Conservation (phyloP, 2,888 invertebrate genomes). For the Aporophyla lueneburgensis region DNA sequence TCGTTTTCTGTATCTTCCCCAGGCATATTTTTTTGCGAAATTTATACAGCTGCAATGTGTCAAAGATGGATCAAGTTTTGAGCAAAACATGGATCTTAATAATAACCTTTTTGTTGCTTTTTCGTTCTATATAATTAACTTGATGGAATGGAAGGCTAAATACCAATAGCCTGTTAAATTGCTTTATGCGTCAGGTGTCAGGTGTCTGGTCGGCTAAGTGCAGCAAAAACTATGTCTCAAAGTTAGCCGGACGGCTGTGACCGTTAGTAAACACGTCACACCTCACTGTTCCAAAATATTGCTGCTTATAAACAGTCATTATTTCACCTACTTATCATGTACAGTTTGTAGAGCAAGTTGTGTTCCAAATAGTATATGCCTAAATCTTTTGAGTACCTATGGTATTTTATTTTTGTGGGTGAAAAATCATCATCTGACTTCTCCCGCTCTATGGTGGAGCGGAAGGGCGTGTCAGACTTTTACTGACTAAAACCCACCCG, state of each 20-base stretch:
- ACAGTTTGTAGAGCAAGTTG: slow-evolving; percentile 45
- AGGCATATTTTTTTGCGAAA: slow-evolving; percentile 10
- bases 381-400: no score
- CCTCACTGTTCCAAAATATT: slow-evolving; percentile 62
- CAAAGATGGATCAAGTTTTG: slow-evolving; percentile 34
- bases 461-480: no score
- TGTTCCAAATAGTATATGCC: slow-evolving; percentile 13
- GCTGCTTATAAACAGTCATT: slow-evolving; percentile 58
- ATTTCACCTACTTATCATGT: slow-evolving; percentile 52
- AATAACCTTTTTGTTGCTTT: slow-evolving; percentile 18
- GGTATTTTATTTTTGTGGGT: no score
- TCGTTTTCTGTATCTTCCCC: slow-evolving; percentile 21
- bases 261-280: slow-evolving; percentile 65
- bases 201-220: slow-evolving; percentile 39
- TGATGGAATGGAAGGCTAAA: slow-evolving; percentile 40
- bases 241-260: slow-evolving; percentile 43
- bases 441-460: no score
- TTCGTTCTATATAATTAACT: slow-evolving; percentile 20
- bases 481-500: no score
- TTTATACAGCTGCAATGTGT: slow-evolving; percentile 19
- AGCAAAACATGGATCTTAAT: slow-evolving; percentile 12
- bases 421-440: no score
- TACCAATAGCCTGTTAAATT: slow-evolving; percentile 37
- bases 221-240: slow-evolving; percentile 58
- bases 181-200: slow-evolving; percentile 48